Percentiles rank a stretch among this genome's conserved stretches.
Evolutionary conservation across 2,888 invertebrate species (phyloP).

Genomic region (Camponotus fellah): DNA sequence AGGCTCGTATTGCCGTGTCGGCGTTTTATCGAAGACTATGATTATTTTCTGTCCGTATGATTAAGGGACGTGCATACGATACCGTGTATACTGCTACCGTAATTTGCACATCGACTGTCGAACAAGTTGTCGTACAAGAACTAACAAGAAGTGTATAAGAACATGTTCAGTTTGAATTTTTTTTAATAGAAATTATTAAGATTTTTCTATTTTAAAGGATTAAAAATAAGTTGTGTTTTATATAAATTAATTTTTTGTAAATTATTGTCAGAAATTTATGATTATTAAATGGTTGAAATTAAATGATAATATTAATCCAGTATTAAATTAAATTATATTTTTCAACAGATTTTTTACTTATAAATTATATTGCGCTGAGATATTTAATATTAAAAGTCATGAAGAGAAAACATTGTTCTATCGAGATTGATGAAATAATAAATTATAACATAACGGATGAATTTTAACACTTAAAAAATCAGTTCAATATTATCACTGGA

Average conservation of each 20-base stretch:
- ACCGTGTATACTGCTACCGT: constrained; percentile 18
- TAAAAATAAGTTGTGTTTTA: neutral
- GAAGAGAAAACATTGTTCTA: neutral
- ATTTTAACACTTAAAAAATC: neutral
- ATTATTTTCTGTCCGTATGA: constrained; percentile 38
- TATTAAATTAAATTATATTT: neutral
- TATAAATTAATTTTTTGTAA: constrained; percentile 10
- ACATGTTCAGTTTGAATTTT: neutral
- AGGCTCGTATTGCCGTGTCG: constrained; percentile 64
- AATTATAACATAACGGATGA: neutral
- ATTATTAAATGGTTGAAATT: neutral
- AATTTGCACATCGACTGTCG: constrained; percentile 25
- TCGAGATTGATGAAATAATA: neutral
- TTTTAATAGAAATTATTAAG: neutral
- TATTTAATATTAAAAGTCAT: neutral
- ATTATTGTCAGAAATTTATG: neutral
- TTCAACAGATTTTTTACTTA: neutral
- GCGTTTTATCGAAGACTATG: constrained; percentile 25
- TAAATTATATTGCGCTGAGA: neutral
- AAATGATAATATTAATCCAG: neutral
- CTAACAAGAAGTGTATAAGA: neutral
- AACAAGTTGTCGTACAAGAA: neutral
- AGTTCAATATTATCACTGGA: neutral
- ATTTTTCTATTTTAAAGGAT: neutral
- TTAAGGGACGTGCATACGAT: constrained; percentile 1